Evolutionary conservation across 2,888 invertebrate genomes (phyloP).

Genomic region (Tipula unca): DNA sequence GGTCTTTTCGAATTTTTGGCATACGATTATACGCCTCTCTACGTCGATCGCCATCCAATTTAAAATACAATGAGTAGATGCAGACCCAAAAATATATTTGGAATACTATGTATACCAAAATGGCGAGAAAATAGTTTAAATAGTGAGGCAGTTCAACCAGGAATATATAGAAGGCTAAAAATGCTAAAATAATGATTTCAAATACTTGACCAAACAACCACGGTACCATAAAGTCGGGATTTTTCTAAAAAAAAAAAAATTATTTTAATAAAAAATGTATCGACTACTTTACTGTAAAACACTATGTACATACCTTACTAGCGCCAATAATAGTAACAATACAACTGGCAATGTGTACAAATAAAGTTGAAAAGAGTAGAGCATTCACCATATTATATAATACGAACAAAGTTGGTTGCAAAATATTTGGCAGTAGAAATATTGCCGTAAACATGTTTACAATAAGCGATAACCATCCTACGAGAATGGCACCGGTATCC

Average conservation of each 20-base stretch:
- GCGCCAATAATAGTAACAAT: neutral
- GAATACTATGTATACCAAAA: neutral
- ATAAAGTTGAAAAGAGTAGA: neutral
- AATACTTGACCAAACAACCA: conserved; percentile 28
- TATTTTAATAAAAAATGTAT: conserved; percentile 23
- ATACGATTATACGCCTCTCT: neutral
- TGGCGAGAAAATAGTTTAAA: neutral
- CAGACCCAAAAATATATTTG: neutral
- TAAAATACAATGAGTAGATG: neutral
- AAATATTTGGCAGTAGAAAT: neutral
- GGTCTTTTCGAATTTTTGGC: neutral
- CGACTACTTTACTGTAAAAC: conserved; percentile 27
- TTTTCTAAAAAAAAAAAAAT: conserved; percentile 29
- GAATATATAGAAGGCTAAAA: neutral
- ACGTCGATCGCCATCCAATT: neutral
- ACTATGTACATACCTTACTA: neutral
- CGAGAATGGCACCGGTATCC: neutral
- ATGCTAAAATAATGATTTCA: neutral
- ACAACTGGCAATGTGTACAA: neutral
- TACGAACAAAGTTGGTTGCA: neutral
- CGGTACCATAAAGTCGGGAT: conserved; percentile 23
- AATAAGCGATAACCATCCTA: neutral
- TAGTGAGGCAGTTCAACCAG: neutral
- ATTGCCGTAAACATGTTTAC: neutral
- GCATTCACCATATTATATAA: neutral